Percentiles rank a stretch among this genome's conserved stretches.
Conservation (phyloP, 2,113 vertebrate genomes). For the Colius striatus region DNA sequence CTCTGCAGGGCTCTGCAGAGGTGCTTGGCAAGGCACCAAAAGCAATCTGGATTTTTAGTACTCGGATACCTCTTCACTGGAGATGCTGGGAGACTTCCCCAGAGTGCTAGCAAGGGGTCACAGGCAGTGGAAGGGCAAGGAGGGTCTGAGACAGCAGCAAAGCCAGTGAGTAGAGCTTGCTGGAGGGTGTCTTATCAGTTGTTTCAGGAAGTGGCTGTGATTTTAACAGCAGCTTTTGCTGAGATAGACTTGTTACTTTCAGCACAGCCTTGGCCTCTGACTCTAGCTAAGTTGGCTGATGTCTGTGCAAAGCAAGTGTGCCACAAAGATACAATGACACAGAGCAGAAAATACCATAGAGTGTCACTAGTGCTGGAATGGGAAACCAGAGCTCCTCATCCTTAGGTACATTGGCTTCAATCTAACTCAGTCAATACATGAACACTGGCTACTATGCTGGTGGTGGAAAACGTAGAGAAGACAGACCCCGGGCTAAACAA, state of each 20-base stretch:
- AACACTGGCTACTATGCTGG: neutral
- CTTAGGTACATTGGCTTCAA: neutral
- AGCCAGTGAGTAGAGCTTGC: neutral
- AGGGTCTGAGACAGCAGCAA: neutral
- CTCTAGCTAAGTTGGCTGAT: neutral
- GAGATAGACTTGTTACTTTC: neutral
- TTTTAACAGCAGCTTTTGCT: neutral
- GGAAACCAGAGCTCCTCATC: neutral
- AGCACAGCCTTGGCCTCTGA: neutral
- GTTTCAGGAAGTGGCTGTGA: neutral
- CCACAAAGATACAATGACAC: neutral
- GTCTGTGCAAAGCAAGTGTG: neutral
- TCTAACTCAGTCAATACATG: neutral
- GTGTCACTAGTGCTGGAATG: neutral
- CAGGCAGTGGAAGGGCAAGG: neutral
- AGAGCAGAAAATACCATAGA: neutral
- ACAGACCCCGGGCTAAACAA: neutral
- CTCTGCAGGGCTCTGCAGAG: rapidly evolving
- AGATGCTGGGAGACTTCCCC: neutral
- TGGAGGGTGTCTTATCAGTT: neutral
- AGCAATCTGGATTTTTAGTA: neutral
- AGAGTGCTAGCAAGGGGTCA: rapidly evolving
- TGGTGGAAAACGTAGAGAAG: neutral
- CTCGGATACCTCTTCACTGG: neutral
- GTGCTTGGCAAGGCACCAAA: neutral